phyloP scores from a whole-genome alignment of 1,140 invertebrate genomes.

The Charaxes varanes region DNA sequence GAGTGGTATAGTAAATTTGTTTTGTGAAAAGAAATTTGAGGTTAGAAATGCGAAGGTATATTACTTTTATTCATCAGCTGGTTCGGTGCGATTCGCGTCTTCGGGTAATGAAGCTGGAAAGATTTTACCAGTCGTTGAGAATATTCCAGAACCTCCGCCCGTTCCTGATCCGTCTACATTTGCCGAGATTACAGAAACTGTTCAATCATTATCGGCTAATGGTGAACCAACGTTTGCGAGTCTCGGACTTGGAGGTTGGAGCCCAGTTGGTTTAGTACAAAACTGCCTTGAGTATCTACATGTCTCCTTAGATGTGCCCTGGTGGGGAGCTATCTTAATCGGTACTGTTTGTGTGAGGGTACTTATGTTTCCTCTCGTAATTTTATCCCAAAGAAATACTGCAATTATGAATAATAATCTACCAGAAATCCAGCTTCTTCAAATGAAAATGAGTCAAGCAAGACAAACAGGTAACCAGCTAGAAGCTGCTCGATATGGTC shows the following conservation, averaged over 20 bases:
- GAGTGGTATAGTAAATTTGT: slow-evolving; percentile 44
- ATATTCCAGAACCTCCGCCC: slow-evolving; percentile 74
- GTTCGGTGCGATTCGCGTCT: slow-evolving; percentile 49
- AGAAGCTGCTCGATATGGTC: slow-evolving; percentile 81
- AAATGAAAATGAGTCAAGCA: slow-evolving; percentile 89
- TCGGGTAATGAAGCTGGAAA: slow-evolving; percentile 40
- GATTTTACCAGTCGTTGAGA: slow-evolving; percentile 51
- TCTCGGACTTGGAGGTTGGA: slow-evolving; percentile 86
- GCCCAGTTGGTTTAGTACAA: slow-evolving; percentile 87
- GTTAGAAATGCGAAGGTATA: slow-evolving; percentile 58
- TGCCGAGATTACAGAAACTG: slow-evolving; percentile 42
- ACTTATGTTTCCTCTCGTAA: slow-evolving; percentile 88
- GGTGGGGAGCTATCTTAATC: slow-evolving; percentile 90
- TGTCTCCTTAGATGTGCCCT: slow-evolving; percentile 84
- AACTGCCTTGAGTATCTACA: slow-evolving; percentile 88
- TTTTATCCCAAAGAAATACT: slow-evolving; percentile 84
- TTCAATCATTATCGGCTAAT: slow-evolving; percentile 68
- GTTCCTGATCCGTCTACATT: slow-evolving; percentile 53
- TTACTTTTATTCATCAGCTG: slow-evolving; percentile 56
- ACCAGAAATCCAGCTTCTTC: slow-evolving; percentile 86
- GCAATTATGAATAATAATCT: slow-evolving; percentile 87
- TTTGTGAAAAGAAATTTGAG: slow-evolving; percentile 55
- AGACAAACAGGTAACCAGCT: slow-evolving; percentile 86
- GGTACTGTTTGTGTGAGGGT: slow-evolving; percentile 85
- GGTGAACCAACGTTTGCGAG: slow-evolving; percentile 87